phyloP scores from a whole-genome alignment of 2,888 invertebrate species.

The Drosophila mercatorum region DNA sequence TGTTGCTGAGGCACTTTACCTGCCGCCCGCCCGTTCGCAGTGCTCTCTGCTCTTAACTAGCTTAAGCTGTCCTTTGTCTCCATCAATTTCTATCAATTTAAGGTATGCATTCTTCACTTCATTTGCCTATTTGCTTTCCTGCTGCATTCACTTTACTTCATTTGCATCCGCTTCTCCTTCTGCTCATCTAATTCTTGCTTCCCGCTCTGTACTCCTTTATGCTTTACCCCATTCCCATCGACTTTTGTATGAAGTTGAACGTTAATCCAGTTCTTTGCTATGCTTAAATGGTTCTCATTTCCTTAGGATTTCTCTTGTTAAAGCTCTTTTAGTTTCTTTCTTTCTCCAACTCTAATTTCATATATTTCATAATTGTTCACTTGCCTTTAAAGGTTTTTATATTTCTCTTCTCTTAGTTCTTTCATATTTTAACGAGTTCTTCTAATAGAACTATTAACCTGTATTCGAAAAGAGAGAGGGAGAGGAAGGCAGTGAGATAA shows the following conservation, averaged over 20 bases:
- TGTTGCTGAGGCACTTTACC: not conserved
- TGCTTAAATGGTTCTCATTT: not conserved
- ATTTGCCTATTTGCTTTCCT: not conserved
- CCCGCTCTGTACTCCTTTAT: not conserved
- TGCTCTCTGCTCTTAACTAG: not conserved
- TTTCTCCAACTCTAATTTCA: not conserved
- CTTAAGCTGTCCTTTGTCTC: conserved; percentile 3
- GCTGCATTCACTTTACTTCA: not conserved
- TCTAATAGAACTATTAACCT: not conserved
- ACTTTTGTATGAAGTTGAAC: not conserved
- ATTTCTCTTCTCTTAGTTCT: not conserved
- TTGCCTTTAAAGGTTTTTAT: not conserved
- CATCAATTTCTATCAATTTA: conserved; percentile 1
- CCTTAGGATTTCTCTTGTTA: not conserved
- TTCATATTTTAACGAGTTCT: not conserved
- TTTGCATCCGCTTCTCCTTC: not conserved
- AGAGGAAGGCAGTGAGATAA: not conserved
- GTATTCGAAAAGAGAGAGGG: not conserved
- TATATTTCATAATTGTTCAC: not conserved
- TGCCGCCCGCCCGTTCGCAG: not conserved
- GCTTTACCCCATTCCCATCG: not conserved
- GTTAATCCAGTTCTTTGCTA: not conserved
- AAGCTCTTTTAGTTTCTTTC: not conserved
- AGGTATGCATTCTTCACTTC: not conserved
- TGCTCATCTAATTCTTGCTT: not conserved